phyloP scores from a whole-genome alignment of 2,888 invertebrate genomes.

The Caenorhabditis sp. region DNA sequence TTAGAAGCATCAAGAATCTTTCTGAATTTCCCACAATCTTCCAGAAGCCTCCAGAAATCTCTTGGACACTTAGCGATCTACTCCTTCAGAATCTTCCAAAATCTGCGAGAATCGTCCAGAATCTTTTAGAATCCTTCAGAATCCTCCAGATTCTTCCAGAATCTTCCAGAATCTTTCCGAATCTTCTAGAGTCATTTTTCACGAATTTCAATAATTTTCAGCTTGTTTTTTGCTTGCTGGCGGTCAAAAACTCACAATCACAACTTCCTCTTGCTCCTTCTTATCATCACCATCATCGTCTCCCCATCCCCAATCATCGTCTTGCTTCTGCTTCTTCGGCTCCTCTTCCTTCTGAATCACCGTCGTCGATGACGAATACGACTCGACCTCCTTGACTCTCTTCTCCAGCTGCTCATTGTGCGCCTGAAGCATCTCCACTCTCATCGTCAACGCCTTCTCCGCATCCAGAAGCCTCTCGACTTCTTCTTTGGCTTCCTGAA shows the following conservation, averaged over 20 bases:
- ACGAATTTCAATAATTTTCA: no score
- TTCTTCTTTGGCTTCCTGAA: constrained; percentile 27
- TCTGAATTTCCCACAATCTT: no score
- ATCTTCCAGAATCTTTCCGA: no score
- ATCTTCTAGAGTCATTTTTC: no score
- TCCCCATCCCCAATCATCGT: constrained; percentile 46
- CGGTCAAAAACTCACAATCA: background rate
- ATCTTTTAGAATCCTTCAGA: no score
- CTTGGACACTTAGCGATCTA: no score
- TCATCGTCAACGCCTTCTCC: constrained; percentile 39
- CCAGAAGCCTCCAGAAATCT: no score
- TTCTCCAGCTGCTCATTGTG: constrained; percentile 42
- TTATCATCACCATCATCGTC: background rate
- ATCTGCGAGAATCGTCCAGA: no score
- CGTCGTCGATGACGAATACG: background rate
- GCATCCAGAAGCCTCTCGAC: constrained; percentile 29
- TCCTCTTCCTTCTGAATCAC: background rate
- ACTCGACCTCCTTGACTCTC: constrained; percentile 2
- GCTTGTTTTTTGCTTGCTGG: background rate
- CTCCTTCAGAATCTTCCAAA: no score
- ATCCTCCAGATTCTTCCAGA: no score
- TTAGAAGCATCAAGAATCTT: no score
- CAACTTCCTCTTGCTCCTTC: background rate
- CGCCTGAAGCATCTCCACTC: constrained; percentile 22
- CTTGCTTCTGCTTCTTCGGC: background rate